These are phyloP conservation scores for Melanargia galathea DNA, from an alignment of 2,888 invertebrate genomes.

Conservation along the genomic window DNA sequence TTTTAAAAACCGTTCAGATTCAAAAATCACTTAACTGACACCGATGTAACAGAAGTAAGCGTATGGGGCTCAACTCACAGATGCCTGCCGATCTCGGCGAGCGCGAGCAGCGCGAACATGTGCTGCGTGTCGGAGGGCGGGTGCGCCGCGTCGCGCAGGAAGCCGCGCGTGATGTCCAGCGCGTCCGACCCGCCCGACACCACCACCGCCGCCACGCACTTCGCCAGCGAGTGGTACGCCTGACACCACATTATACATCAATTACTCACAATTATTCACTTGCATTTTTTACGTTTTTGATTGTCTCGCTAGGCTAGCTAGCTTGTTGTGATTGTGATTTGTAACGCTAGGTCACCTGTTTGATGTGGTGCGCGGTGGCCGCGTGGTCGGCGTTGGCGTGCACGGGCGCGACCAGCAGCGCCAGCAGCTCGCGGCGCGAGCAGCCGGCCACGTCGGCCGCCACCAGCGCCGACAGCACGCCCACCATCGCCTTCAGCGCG, in stretches of 20 bases:
- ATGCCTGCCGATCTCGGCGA: slow-evolving; percentile 98
- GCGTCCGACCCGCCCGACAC: slow-evolving; percentile 86
- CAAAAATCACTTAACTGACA: too few relatives aligned
- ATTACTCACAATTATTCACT: neutral
- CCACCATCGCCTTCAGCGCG: slow-evolving; percentile 94
- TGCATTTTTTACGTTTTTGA: too few relatives aligned
- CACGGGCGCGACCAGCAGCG: slow-evolving; percentile 89
- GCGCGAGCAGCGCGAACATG: slow-evolving; percentile 95
- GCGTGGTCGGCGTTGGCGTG: slow-evolving; percentile 76
- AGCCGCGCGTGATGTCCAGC: slow-evolving; percentile 69
- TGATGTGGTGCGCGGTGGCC: slow-evolving; percentile 81
- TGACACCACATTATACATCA: slow-evolving; percentile 54
- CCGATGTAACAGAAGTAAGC: too few relatives aligned
- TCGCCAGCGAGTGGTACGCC: slow-evolving; percentile 97
- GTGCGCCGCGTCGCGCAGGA: slow-evolving; percentile 87
- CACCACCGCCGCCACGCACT: slow-evolving; percentile 97
- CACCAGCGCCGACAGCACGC: slow-evolving; percentile 96
- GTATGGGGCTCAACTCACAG: too few relatives aligned
- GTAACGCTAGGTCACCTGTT: slow-evolving; percentile 66
- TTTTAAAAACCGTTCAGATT: too few relatives aligned
- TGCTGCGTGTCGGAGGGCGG: slow-evolving; percentile 90
- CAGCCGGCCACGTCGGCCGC: slow-evolving; percentile 90
- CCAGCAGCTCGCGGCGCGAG: slow-evolving; percentile 90
- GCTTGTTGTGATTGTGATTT: too few relatives aligned
- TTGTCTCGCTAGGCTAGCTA: too few relatives aligned